These are phyloP conservation scores for Linyphia triangularis DNA, from an alignment of 2,888 invertebrate genomes.

Conservation along the genomic window DNA sequence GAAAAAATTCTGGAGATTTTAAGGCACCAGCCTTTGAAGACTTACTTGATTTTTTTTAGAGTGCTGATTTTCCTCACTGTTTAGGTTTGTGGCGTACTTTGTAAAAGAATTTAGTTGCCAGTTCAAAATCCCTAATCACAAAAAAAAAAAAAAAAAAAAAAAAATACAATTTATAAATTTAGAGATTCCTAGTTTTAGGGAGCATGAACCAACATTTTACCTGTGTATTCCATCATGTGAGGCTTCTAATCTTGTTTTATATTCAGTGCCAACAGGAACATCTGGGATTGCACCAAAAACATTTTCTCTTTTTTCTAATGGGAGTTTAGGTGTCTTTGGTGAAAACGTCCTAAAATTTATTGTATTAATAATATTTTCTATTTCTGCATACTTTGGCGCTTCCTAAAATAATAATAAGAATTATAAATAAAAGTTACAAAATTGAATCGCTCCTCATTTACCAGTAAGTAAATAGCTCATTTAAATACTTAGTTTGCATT, in stretches of 20 bases:
- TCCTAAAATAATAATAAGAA: too few relatives aligned
- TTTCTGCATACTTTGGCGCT: neutral
- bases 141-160: neutral
- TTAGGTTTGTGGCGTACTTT: too few relatives aligned
- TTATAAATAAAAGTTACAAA: too few relatives aligned
- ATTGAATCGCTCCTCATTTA: too few relatives aligned
- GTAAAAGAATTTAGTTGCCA: neutral
- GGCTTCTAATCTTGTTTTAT: constrained; percentile 35
- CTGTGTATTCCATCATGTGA: constrained; percentile 56
- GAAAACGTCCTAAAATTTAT: neutral
- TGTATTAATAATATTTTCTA: neutral
- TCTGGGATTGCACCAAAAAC: constrained; percentile 34
- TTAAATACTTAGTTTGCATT: too few relatives aligned
- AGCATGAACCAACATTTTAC: neutral
- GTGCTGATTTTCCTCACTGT: too few relatives aligned
- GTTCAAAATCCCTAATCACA: neutral
- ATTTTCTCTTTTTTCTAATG: constrained; percentile 1
- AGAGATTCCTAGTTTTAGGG: neutral
- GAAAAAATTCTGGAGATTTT: too few relatives aligned
- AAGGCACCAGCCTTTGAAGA: too few relatives aligned
- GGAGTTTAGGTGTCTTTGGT: neutral
- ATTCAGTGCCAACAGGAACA: constrained; percentile 32
- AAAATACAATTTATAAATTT: neutral
- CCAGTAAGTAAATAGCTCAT: too few relatives aligned
- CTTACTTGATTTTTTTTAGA: too few relatives aligned